These are phyloP conservation scores for Brachionus plicatilis DNA, from an alignment of 1,140 invertebrate species.

Conservation along the genomic window DNA sequence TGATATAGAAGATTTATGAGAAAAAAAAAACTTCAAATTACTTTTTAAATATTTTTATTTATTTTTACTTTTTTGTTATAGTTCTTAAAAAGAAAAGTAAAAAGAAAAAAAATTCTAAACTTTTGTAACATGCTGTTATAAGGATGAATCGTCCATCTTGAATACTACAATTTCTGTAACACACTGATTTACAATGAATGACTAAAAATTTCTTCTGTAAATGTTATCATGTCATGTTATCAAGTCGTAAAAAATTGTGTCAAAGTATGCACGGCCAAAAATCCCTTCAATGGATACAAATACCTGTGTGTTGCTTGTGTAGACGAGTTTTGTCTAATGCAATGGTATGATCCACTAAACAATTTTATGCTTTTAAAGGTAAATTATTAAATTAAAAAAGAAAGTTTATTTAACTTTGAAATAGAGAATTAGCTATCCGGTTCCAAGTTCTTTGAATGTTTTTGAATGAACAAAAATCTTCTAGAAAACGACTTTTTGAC, in stretches of 20 bases:
- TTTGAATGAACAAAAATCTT: constrained; percentile 66
- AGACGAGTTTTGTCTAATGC: constrained; percentile 91
- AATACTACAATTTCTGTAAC: too few species aligned
- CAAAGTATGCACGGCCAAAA: constrained; percentile 83
- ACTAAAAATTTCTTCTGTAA: not conserved
- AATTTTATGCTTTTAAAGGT: constrained; percentile 93
- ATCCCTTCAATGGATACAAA: constrained; percentile 96
- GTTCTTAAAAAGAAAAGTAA: too few species aligned
- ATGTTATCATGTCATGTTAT: constrained; percentile 33
- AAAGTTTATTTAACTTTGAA: constrained; percentile 50
- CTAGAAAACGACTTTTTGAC: constrained; percentile 43
- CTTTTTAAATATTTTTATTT: too few species aligned
- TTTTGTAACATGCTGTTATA: too few species aligned
- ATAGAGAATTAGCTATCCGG: constrained; percentile 71
- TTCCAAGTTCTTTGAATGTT: constrained; percentile 71
- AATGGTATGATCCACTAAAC: constrained; percentile 98
- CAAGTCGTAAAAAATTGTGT: constrained; percentile 39
- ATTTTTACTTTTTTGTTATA: too few species aligned
- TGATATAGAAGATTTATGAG: too few species aligned
- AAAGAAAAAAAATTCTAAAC: too few species aligned
- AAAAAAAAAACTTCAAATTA: too few species aligned
- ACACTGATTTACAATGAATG: not conserved
- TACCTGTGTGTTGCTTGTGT: constrained; percentile 88
- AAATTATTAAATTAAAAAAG: not conserved
- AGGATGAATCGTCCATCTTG: too few species aligned